Evolutionary conservation across 2,113 vertebrate genomes (phyloP).

Genomic region (Thryonomys swinderianus): DNA sequence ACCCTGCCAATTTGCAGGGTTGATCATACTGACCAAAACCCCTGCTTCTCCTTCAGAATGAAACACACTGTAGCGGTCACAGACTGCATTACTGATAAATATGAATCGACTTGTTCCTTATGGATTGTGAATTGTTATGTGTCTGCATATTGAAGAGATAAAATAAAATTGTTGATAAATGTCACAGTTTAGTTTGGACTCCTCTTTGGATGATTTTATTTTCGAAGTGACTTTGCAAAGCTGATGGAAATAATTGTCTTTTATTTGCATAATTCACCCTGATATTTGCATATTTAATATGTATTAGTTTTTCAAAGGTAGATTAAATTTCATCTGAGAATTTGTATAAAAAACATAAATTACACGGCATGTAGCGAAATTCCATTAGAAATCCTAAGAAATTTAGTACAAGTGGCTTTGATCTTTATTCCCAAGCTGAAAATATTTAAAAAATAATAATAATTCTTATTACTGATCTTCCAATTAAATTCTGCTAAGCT

Average conservation of each 20-base stretch:
- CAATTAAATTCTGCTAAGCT: neutral
- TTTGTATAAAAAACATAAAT: neutral
- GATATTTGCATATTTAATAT: neutral
- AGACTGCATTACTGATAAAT: neutral
- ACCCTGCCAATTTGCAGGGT: neutral
- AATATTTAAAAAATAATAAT: neutral
- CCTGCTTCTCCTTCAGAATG: neutral
- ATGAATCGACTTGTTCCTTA: neutral
- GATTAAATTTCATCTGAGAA: neutral
- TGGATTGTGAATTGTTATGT: neutral
- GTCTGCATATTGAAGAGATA: neutral
- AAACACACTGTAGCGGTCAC: neutral
- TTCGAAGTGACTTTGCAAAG: neutral
- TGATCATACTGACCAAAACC: neutral
- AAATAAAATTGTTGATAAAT: neutral
- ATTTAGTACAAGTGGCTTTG: neutral
- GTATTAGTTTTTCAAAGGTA: constrained; percentile 24
- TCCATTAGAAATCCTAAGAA: neutral
- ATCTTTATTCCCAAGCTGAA: constrained; percentile 22
- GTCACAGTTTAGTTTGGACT: neutral
- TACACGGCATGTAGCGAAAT: neutral
- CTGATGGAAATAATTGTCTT: neutral
- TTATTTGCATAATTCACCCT: neutral
- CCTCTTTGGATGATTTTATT: neutral
- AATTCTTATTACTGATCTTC: neutral